A percentile compares a stretch with the other conserved stretches of the same genome.
phyloP scores from a whole-genome alignment of 2,888 invertebrate genomes.

The Phengaris arion region DNA sequence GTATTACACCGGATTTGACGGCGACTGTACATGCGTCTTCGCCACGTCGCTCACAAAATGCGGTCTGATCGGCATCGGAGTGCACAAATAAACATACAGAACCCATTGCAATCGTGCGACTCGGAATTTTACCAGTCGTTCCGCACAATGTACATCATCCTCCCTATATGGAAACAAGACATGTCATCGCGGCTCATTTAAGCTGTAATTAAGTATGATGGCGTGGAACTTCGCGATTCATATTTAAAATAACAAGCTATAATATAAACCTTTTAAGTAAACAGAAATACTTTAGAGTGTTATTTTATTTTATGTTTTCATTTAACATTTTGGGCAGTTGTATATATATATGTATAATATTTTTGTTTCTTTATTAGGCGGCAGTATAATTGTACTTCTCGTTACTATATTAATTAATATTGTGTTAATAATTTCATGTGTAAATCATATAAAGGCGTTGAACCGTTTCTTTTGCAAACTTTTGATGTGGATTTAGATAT shows the following conservation, averaged over 20 bases:
- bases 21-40: too few relatives aligned
- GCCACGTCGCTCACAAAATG: too few relatives aligned
- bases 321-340: not conserved
- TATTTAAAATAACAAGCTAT: conserved; percentile 2
- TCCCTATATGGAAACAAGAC: not conserved
- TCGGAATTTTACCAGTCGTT: not conserved
- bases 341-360: too few relatives aligned
- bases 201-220: conserved; percentile 8
- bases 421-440: too few relatives aligned
- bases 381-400: too few relatives aligned
- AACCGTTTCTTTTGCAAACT: too few relatives aligned
- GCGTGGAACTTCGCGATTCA: not conserved
- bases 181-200: not conserved
- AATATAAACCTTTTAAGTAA: not conserved
- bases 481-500: too few relatives aligned
- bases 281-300: not conserved
- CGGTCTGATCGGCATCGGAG: too few relatives aligned
- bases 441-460: too few relatives aligned
- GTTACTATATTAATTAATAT: too few relatives aligned
- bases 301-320: not conserved
- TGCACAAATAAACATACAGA: not conserved
- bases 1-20: too few relatives aligned
- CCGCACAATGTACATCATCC: not conserved
- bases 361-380: not conserved
- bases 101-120: not conserved